phyloP scores from a whole-genome alignment of 2,797 vertebrate genomes.

The Bufotes viridis region DNA sequence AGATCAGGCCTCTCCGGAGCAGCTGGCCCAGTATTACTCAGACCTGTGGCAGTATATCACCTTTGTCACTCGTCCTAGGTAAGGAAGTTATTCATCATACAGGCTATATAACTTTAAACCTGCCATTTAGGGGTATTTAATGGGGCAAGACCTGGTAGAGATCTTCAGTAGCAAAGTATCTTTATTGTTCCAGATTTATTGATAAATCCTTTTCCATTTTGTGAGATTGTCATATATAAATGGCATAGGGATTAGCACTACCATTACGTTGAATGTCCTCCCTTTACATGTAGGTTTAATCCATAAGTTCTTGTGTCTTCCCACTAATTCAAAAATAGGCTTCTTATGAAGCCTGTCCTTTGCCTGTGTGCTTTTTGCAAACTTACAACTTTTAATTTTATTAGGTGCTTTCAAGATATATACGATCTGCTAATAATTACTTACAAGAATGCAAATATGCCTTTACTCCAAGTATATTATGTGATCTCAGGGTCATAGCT shows the following conservation, averaged over 20 bases:
- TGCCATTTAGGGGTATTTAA: not conserved
- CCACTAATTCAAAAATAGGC: not conserved
- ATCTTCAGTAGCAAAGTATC: not conserved
- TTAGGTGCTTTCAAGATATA: not conserved
- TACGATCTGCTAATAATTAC: too few species aligned
- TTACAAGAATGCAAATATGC: too few species aligned
- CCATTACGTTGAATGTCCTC: not conserved
- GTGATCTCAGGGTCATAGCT: too few species aligned
- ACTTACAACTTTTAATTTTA: not conserved
- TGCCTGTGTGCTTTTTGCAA: not conserved
- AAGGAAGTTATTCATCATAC: not conserved
- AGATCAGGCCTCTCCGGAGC: constrained; percentile 43
- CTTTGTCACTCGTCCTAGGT: constrained; percentile 60
- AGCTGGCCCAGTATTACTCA: constrained; percentile 51
- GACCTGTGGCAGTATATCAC: constrained; percentile 56
- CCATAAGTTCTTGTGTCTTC: not conserved
- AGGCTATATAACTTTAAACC: not conserved
- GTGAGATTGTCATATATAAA: not conserved
- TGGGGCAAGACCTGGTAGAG: not conserved
- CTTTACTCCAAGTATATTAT: too few species aligned
- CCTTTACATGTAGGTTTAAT: not conserved
- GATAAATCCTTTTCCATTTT: not conserved
- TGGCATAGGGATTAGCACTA: not conserved
- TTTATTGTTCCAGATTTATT: not conserved
- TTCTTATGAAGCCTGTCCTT: not conserved